Conservation (phyloP, 1,140 invertebrate genomes). For the Orchestia grillus region DNA sequence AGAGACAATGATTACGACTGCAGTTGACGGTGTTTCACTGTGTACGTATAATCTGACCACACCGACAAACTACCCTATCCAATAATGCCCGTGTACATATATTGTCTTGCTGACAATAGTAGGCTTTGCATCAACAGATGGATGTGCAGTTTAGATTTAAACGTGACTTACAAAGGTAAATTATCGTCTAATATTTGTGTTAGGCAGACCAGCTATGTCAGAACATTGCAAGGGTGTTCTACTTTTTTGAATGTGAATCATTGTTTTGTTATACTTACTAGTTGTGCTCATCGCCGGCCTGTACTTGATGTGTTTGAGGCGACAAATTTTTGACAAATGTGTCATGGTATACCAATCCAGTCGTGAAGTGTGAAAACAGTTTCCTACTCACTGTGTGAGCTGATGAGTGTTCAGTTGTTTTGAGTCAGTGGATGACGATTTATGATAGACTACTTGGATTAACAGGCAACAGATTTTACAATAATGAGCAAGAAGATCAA, state of each 20-base stretch:
- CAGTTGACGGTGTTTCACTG: not conserved
- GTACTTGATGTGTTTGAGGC: not conserved
- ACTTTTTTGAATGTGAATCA: not conserved
- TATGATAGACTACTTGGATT: not conserved
- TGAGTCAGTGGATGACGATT: not conserved
- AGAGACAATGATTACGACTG: too few species aligned
- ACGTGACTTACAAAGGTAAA: too few species aligned
- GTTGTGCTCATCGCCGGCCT: not conserved
- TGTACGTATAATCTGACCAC: not conserved
- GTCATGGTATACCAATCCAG: not conserved
- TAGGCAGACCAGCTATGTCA: too few species aligned
- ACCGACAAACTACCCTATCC: not conserved
- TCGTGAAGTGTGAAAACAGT: not conserved
- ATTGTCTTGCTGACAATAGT: not conserved
- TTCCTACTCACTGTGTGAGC: not conserved
- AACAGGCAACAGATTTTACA: not conserved
- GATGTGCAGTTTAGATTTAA: too few species aligned
- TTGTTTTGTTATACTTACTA: not conserved
- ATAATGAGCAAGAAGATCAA: not conserved
- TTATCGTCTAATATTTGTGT: too few species aligned
- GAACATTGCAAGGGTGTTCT: too few species aligned
- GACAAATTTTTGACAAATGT: not conserved
- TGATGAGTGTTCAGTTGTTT: not conserved
- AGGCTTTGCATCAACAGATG: too few species aligned
- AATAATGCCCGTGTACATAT: not conserved